Evolutionary conservation across 2,888 invertebrate genomes (phyloP), one percentile per base, ranked within the genome.

Genomic region (Oligia latruncula): DNA sequence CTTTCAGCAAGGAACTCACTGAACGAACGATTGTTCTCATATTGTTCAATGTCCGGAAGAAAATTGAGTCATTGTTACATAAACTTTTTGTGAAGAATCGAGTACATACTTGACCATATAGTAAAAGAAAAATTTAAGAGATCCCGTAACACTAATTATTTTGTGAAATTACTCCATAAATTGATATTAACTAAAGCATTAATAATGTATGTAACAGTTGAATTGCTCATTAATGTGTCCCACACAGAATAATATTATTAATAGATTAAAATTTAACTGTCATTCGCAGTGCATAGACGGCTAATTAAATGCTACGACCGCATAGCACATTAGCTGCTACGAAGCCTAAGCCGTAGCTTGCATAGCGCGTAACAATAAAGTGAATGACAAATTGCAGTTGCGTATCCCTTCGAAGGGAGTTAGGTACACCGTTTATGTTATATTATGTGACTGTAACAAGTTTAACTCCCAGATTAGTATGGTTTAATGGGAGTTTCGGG

Each of bases 401-500:
- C 29, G 8, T 49, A 65, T 62, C 35, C 35, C 29, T 74, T 68
- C 20, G 23, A 15, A 60, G n/a, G 60, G 35, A 72, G 71, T 15
- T 55, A 74, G 68, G 60, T 40, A 71, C 49, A 71, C 17, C 84
- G 55, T 76, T 80, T 72, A 77, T 72, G 70, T 77, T 71, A 74
- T 80, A 66, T 75, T 80, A 77, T 77, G 60, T 75, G 64, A 67
- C 77, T 85, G 64, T 80, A 52, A 81, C 74, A 84, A 87, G 87
- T 81, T 84, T 62, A 87, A 84, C 76, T 87, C 67, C 11, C 75
- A 75, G 87, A 85, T 85, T 75, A 87, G 77, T 87, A 75, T 75
- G 52, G 74, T 81, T 81, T 84, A 87, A 85, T 81, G 77, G 81
- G 87, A 85, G 77, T 85, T 85, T 70, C 13, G 66, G 66, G 77